Base-by-base conservation (phyloP, 2,797 vertebrate species). In the Sciaenops ocellatus region DNA sequence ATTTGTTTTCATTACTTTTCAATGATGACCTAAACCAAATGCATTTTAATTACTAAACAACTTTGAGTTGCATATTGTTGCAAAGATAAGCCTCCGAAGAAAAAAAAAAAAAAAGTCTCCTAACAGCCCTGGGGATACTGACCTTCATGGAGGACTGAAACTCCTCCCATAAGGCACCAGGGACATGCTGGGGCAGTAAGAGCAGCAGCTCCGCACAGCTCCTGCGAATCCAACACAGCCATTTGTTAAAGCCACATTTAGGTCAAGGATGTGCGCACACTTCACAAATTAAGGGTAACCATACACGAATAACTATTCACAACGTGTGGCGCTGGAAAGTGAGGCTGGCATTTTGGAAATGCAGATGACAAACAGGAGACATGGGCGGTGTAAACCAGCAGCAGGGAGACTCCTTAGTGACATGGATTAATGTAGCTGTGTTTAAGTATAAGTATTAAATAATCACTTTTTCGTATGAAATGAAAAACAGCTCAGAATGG, bases 171-270 rank as follows among this genome's bases (percentile, higher is more conserved):
- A 97, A 97, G 94, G 95, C 96, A 96, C 96, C 95, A 92, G 98
- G 97, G 91, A 99, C 95, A 86, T 97, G 96, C 94, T 97, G 95
- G 90, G 97, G 97, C 91, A 99, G 92, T 91, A 97, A 97, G 68
- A 99, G 93, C 69, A 99, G 93, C 94, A 99, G 97, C 95, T 99
- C 98, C 91, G 96, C 96, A 95, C 98, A 99, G 95, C 97, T 99
- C 97, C 98, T 99, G 93, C 79, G 54, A 87, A 91, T 78, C 67
- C 73, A 93, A 90, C 80, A 89, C 71, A 84, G 83, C 30, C 70
- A 80, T 84, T 90, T 85, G 79, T 89, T 89, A 86, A 81, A 79
- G 63, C 56, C 55, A 83, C 42, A 91, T 90, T 87, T 89, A 80
- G 90, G 88, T 91, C 87, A 92, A 83, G 88, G 88, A 84, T 88